A percentile compares a stretch with the other conserved stretches of the same genome.
Evolutionary conservation across 2,797 vertebrate species (phyloP).

Genomic region (Micropoecilia bifurca): DNA sequence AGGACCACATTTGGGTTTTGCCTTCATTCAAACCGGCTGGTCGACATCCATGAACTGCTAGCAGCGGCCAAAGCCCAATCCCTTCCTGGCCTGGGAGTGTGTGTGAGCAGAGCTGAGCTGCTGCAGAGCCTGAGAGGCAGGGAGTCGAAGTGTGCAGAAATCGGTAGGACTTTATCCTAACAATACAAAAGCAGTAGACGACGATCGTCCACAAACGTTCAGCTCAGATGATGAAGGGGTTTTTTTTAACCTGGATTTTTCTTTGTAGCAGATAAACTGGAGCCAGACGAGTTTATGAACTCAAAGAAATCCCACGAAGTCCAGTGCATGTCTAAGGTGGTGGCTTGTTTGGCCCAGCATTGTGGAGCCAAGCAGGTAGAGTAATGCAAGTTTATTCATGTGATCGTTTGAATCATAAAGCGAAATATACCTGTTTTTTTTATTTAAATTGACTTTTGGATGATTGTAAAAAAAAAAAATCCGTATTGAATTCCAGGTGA

Average conservation of each 20-base stretch:
- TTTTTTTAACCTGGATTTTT: neutral
- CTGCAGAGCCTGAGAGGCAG: constrained; percentile 72
- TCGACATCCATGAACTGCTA: constrained; percentile 82
- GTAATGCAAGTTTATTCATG: neutral
- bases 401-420: neutral
- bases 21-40: constrained; percentile 81
- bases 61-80: constrained; percentile 84
- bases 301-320: constrained; percentile 98
- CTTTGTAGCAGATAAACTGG: constrained; percentile 63
- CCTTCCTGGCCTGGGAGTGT: constrained; percentile 84
- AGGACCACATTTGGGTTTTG: constrained; percentile 85
- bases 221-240: neutral
- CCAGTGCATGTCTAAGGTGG: constrained; percentile 90
- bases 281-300: constrained; percentile 93
- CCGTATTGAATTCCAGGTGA: constrained; percentile 78
- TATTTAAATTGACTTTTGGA: neutral
- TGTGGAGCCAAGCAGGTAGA: constrained; percentile 89
- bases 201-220: constrained; percentile 5
- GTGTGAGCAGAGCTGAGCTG: constrained; percentile 83
- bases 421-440: neutral
- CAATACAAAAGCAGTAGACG: constrained; percentile 23
- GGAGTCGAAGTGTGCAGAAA: neutral
- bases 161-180: constrained; percentile 49
- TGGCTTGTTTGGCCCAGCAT: constrained; percentile 81
- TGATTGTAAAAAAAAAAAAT: neutral